Percentiles rank a stretch among this genome's conserved stretches.
Evolutionary conservation across 1,140 invertebrate genomes (phyloP).

Genomic region (Drosophila gunungcola): DNA sequence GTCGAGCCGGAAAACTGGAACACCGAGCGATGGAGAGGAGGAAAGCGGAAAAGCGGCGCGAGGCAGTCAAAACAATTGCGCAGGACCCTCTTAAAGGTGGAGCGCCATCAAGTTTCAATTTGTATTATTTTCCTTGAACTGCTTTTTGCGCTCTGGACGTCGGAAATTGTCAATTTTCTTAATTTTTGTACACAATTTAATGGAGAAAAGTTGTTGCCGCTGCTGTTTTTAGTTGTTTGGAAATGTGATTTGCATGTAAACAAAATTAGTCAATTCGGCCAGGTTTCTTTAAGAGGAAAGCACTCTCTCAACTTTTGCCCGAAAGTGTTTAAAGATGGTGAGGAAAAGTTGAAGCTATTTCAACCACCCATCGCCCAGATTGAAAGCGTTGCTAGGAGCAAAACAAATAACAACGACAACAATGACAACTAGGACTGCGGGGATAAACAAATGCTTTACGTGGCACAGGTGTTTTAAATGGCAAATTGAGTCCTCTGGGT

Average conservation of each 20-base stretch:
- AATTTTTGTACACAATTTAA: constrained; percentile 76
- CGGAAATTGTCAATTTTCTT: constrained; percentile 75
- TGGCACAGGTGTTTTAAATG: constrained; percentile 63
- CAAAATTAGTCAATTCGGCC: constrained; percentile 67
- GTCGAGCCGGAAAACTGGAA: constrained; percentile 48
- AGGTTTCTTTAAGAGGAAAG: not conserved
- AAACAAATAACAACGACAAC: not conserved
- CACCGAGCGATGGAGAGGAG: constrained; percentile 13
- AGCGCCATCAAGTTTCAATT: constrained; percentile 18
- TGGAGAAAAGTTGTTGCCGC: constrained; percentile 29
- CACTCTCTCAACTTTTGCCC: not conserved
- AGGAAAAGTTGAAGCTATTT: not conserved
- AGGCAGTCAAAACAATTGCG: constrained; percentile 21
- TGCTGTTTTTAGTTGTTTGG: constrained; percentile 45
- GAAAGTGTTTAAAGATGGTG: not conserved
- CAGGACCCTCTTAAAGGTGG: constrained; percentile 5
- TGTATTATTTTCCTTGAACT: constrained; percentile 28
- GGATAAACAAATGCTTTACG: constrained; percentile 24
- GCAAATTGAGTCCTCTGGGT: constrained; percentile 63
- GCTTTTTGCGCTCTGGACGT: constrained; percentile 12
- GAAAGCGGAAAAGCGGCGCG: not conserved
- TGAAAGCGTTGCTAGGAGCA: not conserved
- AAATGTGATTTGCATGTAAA: constrained; percentile 76
- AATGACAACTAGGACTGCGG: not conserved
- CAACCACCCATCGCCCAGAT: not conserved